A percentile compares a stretch with the other conserved stretches of the same genome.
phyloP scores from a whole-genome alignment of 2,113 vertebrate species.

The Poeciliopsis occidentalis region DNA sequence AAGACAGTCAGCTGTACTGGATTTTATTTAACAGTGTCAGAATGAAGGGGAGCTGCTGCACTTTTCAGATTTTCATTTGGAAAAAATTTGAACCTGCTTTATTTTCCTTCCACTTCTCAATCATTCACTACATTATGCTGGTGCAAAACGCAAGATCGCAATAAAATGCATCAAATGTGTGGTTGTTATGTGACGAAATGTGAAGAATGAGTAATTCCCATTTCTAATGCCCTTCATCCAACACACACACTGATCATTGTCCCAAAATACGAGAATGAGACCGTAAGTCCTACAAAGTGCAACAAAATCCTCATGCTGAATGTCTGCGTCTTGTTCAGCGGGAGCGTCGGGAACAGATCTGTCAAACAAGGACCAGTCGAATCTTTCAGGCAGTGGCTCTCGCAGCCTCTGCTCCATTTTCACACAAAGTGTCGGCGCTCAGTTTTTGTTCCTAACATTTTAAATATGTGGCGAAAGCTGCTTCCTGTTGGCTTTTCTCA shows the following conservation, averaged over 20 bases:
- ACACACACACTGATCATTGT: conserved; percentile 5
- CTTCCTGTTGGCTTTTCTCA: conserved; percentile 34
- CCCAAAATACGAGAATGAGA: conserved; percentile 25
- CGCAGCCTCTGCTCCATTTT: conserved; percentile 9
- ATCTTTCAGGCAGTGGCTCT: conserved; percentile 22
- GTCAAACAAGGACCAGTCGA: conserved; percentile 48
- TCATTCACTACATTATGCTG: not conserved
- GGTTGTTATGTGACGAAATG: not conserved
- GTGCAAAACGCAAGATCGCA: not conserved
- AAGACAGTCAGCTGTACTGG: no score
- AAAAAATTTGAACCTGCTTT: not conserved
- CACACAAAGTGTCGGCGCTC: conserved; percentile 6
- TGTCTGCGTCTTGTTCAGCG: conserved; percentile 47
- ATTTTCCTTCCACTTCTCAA: not conserved
- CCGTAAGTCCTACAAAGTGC: conserved; percentile 37
- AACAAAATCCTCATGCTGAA: conserved; percentile 72
- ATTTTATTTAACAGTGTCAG: no score
- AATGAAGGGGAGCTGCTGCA: no score
- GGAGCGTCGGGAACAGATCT: conserved; percentile 41
- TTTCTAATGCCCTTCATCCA: conserved; percentile 34
- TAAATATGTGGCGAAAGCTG: conserved; percentile 18
- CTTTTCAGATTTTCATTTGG: no score
- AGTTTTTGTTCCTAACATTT: conserved; percentile 4
- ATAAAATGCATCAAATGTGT: not conserved
- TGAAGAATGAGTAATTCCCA: conserved; percentile 36